Base-by-base conservation (phyloP, 2,797 vertebrate genomes). In the Thunnus albacares region DNA sequence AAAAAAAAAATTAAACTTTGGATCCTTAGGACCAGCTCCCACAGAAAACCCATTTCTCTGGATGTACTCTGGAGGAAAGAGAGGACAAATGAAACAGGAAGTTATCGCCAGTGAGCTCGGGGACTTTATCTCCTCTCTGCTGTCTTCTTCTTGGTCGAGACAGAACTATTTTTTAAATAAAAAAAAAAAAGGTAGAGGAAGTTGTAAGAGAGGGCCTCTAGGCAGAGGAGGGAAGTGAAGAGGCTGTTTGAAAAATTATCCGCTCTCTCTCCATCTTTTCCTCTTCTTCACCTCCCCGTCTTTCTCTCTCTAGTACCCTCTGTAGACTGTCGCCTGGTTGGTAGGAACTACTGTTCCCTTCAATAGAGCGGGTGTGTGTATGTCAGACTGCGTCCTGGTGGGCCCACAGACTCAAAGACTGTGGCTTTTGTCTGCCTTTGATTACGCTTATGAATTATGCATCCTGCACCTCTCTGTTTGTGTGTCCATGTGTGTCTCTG, bases 391-490 rank as follows among this genome's bases (percentile, higher is more conserved):
- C 24, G 17, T 89, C 83, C 84, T 89, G 73, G 84, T 86, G 84
- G 89, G 71, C 61, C 73, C 17, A 71, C 72, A 83, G 78, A 83
- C 82, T 89, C 75, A 88, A 84, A 90, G 86, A 79, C 79, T 57
- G 65, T 87, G 80, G 59, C 76, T 84, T 90, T 87, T 85, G 86
- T 92, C 85, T 89, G 75, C 73, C 87, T 93, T 93, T 92, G 90
- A 94, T 93, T 89, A 87, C 68, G 56, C 28, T 56, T 73, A 85
- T 93, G 87, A 90, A 91, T 94, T 91, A 94, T 93, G 90, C 78
- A 94, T 91, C 77, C 52, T 62, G 71, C 65, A 84, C 65, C 87
- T 89, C 78, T 79, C 65, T 87, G 68, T 66, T 62, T 65, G 15
- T 47, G 35, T 62, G 35, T 65, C 60, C 61, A 12, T 60, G 67